Evolutionary conservation across 2,888 invertebrate genomes (phyloP).

Genomic region (Erebia palarica): DNA sequence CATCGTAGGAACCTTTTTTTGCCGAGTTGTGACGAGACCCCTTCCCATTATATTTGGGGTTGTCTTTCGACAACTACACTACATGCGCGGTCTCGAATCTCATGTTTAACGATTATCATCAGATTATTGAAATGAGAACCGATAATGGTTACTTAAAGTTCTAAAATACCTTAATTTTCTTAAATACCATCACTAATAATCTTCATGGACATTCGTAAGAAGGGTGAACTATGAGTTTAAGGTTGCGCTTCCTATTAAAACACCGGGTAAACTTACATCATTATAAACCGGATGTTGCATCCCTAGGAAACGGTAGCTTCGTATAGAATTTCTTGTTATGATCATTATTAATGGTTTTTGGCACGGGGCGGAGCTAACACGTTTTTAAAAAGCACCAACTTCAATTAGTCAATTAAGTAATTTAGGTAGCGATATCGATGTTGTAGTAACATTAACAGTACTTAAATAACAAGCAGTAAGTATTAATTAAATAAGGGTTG

Average conservation of each 20-base stretch:
- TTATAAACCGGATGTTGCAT: slow-evolving; percentile 59
- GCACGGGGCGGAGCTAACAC: slow-evolving; percentile 51
- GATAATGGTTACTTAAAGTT: too few species aligned
- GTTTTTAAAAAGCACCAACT: slow-evolving; percentile 42
- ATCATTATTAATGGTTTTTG: slow-evolving; percentile 52
- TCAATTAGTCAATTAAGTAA: background rate
- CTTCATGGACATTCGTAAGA: background rate
- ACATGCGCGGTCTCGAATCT: too few species aligned
- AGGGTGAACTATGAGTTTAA: slow-evolving; percentile 1
- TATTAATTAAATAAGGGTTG: too few species aligned
- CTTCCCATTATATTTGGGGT: too few species aligned
- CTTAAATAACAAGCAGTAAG: too few species aligned
- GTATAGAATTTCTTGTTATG: slow-evolving; percentile 48
- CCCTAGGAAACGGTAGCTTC: slow-evolving; percentile 53
- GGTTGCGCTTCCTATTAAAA: background rate
- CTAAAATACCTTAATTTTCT: too few species aligned
- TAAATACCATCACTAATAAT: too few species aligned
- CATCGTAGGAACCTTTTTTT: too few species aligned
- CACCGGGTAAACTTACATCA: slow-evolving; percentile 54
- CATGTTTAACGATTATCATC: too few species aligned
- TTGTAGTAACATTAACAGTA: background rate
- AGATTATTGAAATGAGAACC: too few species aligned
- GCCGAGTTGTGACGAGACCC: too few species aligned
- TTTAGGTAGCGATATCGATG: background rate
- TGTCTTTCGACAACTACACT: too few species aligned